Evolutionary conservation across 2,797 vertebrate species (phyloP), one percentile per base, ranked within the genome.

Genomic region (Acanthis flammea): DNA sequence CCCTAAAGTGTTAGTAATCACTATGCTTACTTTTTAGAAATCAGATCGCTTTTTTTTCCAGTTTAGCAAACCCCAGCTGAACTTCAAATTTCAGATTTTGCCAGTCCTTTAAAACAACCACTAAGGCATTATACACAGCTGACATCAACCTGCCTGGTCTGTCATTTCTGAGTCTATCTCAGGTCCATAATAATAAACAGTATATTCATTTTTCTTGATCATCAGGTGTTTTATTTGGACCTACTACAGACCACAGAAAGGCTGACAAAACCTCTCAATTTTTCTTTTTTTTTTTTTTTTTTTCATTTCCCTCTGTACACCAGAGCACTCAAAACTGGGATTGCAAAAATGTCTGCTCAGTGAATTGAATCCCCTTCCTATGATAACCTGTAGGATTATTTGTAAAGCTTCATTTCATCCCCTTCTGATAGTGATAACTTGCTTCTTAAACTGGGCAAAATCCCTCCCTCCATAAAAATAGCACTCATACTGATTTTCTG

Each of bases 401-500:
- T 86, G 39, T 61, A 91, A 90, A 80, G 33, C 67, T 83, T 85
- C 39, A 83, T 63, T 79, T 94, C 41, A 55, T 92, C 72, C 72
- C 30, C 45, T 82, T 79, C 45, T 75, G 61, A 87, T 41, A 75
- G 68, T 55, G 67, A 76, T 42, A 93, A 83, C 58, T 58, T 83
- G 62, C 44, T 70, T 71, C 92, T 96, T 94, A 96, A 92, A 88
- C 78, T 80, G 67, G 51, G 67, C 63, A 91, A 97, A 95, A 86
- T 50, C 67, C 30, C 23, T 66, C 24, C 12, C 21, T 83, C 57
- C 48, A 82, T 53, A 62, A 66, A 75, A 92, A 93, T 35, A 91
- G 88, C 80, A 87, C 76, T 66, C 33, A 90, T 35, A 79, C 65
- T 93, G 27, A 60, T 60, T 54, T 72, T 60, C 58, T 68, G 14